These are phyloP conservation scores for Ivindomyrus marchei DNA, from an alignment of 2,113 vertebrate genomes.

Conservation along the genomic window DNA sequence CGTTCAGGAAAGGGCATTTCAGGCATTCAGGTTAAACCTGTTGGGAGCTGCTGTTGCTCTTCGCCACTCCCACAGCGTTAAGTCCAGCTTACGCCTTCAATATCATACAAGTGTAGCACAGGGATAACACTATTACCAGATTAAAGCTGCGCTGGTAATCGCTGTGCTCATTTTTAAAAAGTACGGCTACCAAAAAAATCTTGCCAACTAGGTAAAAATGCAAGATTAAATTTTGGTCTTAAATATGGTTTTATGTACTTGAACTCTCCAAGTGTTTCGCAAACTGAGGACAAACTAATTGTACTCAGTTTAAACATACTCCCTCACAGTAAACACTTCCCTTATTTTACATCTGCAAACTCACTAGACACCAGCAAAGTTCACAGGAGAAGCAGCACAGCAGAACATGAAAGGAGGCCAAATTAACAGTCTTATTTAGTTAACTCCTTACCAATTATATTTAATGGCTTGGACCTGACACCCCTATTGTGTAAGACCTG, in stretches of 20 bases:
- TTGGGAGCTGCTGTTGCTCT: not conserved
- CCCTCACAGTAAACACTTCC: conserved; percentile 4
- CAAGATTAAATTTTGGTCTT: not conserved
- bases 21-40: conserved; percentile 8
- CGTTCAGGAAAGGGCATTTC: not conserved
- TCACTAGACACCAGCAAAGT: not conserved
- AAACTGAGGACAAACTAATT: not conserved
- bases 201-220: not conserved
- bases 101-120: not conserved
- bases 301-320: not conserved
- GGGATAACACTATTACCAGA: not conserved
- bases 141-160: not conserved
- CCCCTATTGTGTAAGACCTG: not conserved
- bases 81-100: not conserved
- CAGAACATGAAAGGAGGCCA: not conserved
- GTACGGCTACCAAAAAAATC: not conserved
- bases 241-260: not conserved
- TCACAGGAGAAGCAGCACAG: not conserved
- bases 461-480: not conserved
- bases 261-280: not conserved
- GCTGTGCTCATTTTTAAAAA: not conserved
- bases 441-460: not conserved
- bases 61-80: not conserved
- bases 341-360: not conserved
- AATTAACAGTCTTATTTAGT: not conserved